Base-by-base conservation (phyloP, 2,113 vertebrate genomes). In the Notiomystis cincta region DNA sequence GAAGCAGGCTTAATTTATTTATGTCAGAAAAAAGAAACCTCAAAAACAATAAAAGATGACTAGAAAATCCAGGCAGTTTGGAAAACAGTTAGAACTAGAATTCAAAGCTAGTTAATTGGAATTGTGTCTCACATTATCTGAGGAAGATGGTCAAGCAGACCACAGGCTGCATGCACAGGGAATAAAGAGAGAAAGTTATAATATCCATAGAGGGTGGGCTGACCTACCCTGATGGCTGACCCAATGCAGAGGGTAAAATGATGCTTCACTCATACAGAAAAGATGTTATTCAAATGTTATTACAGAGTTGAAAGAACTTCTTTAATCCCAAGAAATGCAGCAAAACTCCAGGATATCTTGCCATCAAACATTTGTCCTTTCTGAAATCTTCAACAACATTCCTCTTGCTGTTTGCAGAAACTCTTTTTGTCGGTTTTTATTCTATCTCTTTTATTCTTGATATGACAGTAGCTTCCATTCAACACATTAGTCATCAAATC, bases 31-130 rank as follows among this genome's bases (percentile, higher is more conserved):
- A 38, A 66, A 40, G 13, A 40, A 40, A 40, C 10, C 40, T 40
- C 20, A 33, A 57, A 60, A 37, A 18, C 3, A 54, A 11, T 15
- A 31, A 54, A 80, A 83, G 6, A 75, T 0, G 0, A 62, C 1
- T 11, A 79, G 57, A 83, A 76, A 87, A 73, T 44, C 14, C 24
- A 84, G 65, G 21, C 9, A 35, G 21, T 69, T 81, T 33, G 87
- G 40, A 38, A 30, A 64, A 69, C 37, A 77, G 3, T 5, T 42
- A 64, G 33, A 80, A 12, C 19, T 76, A 31, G 62, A 64, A 83
- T 20, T 38, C 20, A 60, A 58, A 70, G 7, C 6, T n/a, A n/a
- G 70, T 11, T 25, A 18, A 30, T 17, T 65, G n/a, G 12, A 88
- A 37, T 53, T 7, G 0, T 60, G 30, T 60, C 24, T 27, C 1